A percentile compares a stretch with the other conserved stretches of the same genome.
Conservation (phyloP, 2,888 invertebrate genomes). For the Pediacus dermestoides region DNA sequence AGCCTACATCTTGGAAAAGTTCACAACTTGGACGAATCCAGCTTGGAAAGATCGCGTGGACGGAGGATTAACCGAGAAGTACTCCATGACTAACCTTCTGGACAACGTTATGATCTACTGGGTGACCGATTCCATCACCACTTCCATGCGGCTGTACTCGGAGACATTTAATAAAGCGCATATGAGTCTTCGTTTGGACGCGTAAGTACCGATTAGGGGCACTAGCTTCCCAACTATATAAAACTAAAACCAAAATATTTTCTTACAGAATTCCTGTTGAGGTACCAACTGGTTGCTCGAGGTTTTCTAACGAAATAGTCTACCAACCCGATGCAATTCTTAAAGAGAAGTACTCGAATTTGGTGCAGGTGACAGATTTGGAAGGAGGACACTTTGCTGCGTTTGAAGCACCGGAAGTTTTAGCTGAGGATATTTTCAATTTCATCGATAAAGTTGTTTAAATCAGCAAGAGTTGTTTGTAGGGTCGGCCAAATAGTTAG, state of each 20-base stretch:
- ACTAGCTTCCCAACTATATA: constrained; percentile 4
- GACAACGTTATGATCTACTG: constrained; percentile 83
- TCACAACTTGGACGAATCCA: constrained; percentile 68
- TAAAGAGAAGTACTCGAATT: constrained; percentile 4
- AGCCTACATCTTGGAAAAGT: constrained; percentile 88
- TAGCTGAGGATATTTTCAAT: constrained; percentile 12
- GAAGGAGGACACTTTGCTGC: constrained; percentile 19
- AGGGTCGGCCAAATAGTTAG: too few species aligned
- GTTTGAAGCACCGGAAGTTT: constrained; percentile 13
- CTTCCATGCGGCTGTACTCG: constrained; percentile 70
- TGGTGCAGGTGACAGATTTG: constrained; percentile 12
- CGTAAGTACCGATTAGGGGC: too few species aligned
- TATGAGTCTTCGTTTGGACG: constrained; percentile 20
- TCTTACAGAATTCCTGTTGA: constrained; percentile 58
- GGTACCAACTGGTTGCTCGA: constrained; percentile 72
- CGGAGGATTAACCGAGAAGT: constrained; percentile 64
- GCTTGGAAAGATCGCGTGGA: constrained; percentile 53
- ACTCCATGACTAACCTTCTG: constrained; percentile 66
- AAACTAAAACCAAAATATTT: neutral
- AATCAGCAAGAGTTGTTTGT: neutral
- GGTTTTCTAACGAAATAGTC: constrained; percentile 67
- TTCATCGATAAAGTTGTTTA: constrained; percentile 17
- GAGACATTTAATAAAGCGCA: constrained; percentile 52
- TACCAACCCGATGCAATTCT: constrained; percentile 50
- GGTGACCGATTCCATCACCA: constrained; percentile 66